Conservation (phyloP, 2,888 invertebrate species). For the Rhogogaster chlorosoma region DNA sequence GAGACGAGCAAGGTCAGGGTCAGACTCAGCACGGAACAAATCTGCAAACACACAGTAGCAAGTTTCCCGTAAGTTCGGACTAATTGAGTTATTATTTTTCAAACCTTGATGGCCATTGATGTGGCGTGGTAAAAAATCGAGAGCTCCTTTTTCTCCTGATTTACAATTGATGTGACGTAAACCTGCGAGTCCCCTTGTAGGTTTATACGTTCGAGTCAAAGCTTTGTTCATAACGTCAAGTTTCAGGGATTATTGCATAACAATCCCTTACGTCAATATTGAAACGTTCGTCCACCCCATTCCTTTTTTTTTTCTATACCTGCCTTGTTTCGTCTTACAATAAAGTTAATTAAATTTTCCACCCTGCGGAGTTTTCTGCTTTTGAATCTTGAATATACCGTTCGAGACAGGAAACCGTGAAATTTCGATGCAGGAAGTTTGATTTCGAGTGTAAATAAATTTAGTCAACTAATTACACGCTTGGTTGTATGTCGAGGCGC, state of each 20-base stretch:
- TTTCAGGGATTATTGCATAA: conserved; percentile 20
- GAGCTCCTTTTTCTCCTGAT: background rate
- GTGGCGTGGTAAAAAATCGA: background rate
- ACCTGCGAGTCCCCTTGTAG: background rate
- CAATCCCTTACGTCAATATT: background rate
- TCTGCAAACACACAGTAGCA: conserved; percentile 88
- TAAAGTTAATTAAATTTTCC: conserved; percentile 6
- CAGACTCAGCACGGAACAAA: conserved; percentile 76
- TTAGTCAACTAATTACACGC: conserved; percentile 13
- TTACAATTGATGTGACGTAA: background rate
- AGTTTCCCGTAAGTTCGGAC: conserved; percentile 85
- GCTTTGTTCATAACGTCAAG: background rate
- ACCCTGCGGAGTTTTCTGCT: background rate
- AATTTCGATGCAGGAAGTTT: background rate
- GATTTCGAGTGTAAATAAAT: background rate
- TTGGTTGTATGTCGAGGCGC: background rate
- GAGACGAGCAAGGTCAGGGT: conserved; percentile 77
- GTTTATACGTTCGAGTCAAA: background rate
- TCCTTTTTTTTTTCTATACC: background rate
- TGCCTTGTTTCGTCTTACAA: background rate
- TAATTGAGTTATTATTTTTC: background rate
- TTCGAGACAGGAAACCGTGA: background rate
- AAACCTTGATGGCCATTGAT: background rate
- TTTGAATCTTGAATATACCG: background rate
- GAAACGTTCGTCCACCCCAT: conserved; percentile 10